These are phyloP conservation scores for Potamilus streckersoni DNA, from an alignment of 1,140 invertebrate genomes.

Conservation along the genomic window DNA sequence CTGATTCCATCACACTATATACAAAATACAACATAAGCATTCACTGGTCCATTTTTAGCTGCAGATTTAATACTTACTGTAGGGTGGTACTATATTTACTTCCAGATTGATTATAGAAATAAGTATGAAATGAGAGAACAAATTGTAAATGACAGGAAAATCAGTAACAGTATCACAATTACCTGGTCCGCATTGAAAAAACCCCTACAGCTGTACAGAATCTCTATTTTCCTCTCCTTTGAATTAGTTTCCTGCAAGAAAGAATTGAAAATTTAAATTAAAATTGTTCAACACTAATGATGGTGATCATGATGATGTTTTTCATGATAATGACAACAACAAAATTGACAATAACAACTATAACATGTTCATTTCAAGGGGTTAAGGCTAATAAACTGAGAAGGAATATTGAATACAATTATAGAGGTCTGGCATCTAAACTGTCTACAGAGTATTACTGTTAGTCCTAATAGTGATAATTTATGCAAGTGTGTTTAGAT, in stretches of 20 bases:
- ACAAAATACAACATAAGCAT: no score
- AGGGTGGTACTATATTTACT: neutral
- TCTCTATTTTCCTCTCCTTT: slow-evolving; percentile 57
- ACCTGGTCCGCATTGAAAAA: slow-evolving; percentile 60
- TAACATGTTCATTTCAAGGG: neutral
- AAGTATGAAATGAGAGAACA: no score
- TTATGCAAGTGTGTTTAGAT: no score
- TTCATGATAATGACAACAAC: neutral
- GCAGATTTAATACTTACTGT: no score
- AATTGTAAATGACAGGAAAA: no score
- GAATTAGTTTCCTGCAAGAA: slow-evolving; percentile 58
- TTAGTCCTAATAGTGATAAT: no score
- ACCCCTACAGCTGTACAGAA: slow-evolving; percentile 56
- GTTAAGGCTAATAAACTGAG: neutral
- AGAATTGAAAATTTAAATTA: neutral
- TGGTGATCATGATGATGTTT: neutral
- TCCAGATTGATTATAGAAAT: no score
- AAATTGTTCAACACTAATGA: neutral
- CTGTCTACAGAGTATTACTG: no score
- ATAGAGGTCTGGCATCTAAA: no score
- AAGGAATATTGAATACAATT: neutral
- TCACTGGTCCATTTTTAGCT: no score
- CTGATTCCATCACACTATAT: no score
- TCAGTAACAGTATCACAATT: neutral
- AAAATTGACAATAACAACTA: neutral